These are phyloP conservation scores for Xiphophorus maculatus DNA, from an alignment of 2,113 vertebrate species.

Conservation along the genomic window DNA sequence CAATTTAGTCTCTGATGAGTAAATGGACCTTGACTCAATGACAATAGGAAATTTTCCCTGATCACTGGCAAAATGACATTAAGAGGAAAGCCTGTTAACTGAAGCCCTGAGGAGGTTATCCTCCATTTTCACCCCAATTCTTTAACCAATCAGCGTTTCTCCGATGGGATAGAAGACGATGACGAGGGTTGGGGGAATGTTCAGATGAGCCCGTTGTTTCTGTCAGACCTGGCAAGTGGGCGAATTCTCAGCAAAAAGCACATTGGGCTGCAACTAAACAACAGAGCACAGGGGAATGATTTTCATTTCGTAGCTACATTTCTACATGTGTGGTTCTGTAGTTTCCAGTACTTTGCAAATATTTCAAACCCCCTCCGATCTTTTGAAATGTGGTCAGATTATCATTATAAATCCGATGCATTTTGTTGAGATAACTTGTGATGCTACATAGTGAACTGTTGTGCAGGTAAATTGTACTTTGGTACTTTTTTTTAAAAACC, in stretches of 20 bases:
- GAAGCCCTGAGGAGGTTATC: background rate
- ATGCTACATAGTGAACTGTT: no score
- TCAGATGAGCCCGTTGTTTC: slow-evolving; percentile 2
- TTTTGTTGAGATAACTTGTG: no score
- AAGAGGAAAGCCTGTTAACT: slow-evolving; percentile 7
- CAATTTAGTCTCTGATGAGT: background rate
- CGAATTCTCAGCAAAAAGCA: slow-evolving; percentile 4
- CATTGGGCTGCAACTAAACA: slow-evolving; percentile 17
- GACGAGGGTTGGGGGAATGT: background rate
- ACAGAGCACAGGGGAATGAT: background rate
- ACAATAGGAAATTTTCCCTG: slow-evolving; percentile 30
- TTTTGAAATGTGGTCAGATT: no score
- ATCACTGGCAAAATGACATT: slow-evolving; percentile 1
- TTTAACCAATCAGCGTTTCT: slow-evolving; percentile 25
- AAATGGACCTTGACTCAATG: background rate
- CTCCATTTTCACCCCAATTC: slow-evolving; percentile 18
- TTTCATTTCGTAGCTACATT: background rate
- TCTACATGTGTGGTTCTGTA: background rate
- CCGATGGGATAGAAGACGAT: slow-evolving; percentile 3
- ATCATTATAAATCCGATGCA: no score
- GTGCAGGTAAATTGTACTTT: no score
- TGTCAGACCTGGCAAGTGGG: slow-evolving; percentile 13
- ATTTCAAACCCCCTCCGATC: no score
- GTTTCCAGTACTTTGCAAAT: no score
- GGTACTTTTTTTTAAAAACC: no score